These are phyloP conservation scores for Drosophila nikananu DNA, from an alignment of 1,140 invertebrate genomes.

Conservation along the genomic window DNA sequence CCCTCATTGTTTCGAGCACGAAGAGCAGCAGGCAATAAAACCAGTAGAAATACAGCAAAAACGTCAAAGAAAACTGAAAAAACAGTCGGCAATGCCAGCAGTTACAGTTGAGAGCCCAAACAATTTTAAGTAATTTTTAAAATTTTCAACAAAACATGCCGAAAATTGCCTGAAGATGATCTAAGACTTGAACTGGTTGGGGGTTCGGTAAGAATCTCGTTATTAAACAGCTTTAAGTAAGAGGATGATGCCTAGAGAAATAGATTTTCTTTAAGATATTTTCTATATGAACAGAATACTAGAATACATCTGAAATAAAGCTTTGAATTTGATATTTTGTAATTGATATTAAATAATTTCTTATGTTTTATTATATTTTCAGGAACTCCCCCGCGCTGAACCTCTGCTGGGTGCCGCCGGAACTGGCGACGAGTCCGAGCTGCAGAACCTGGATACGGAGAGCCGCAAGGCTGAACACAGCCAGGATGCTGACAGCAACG, in stretches of 20 bases:
- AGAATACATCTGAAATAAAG: too few species aligned
- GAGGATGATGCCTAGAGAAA: background rate
- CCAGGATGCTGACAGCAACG: slow-evolving; percentile 47
- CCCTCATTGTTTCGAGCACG: slow-evolving; percentile 52
- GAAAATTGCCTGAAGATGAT: slow-evolving; percentile 17
- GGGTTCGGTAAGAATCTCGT: background rate
- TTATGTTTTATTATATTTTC: background rate
- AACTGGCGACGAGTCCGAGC: slow-evolving; percentile 63
- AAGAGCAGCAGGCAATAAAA: slow-evolving; percentile 22
- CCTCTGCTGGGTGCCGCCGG: slow-evolving; percentile 77
- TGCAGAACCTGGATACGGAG: slow-evolving; percentile 74
- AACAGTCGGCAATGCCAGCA: slow-evolving; percentile 25
- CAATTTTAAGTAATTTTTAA: slow-evolving; percentile 52
- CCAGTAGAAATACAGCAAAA: slow-evolving; percentile 8
- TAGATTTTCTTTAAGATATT: background rate
- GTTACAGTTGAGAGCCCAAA: slow-evolving; percentile 60
- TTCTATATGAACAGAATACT: background rate
- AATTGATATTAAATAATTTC: background rate
- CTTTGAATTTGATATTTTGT: too few species aligned
- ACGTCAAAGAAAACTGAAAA: slow-evolving; percentile 14
- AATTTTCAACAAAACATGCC: slow-evolving; percentile 3
- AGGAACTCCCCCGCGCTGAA: slow-evolving; percentile 84
- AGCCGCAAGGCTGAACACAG: slow-evolving; percentile 59
- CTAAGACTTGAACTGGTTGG: slow-evolving; percentile 22
- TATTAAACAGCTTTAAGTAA: background rate